A percentile compares a stretch with the other conserved stretches of the same genome.
Conservation (phyloP, 2,888 invertebrate species). For the Odontocerum albicorne region DNA sequence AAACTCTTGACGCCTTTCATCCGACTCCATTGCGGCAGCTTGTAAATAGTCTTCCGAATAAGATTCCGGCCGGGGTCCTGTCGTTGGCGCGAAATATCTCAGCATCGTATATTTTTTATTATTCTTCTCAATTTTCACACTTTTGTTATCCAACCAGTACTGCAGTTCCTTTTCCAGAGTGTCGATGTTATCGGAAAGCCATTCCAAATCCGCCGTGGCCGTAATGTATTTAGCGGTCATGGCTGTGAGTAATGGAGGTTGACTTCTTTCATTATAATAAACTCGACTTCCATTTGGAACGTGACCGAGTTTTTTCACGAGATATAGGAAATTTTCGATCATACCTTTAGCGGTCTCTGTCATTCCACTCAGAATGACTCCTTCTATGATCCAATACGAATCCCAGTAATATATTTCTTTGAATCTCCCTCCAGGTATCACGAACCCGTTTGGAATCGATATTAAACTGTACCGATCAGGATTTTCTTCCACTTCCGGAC, state of each 20-base stretch:
- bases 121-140: constrained; percentile 53
- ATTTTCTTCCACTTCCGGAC: constrained; percentile 55
- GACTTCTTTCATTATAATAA: constrained; percentile 73
- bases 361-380: constrained; percentile 78
- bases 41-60: constrained; percentile 65
- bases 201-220: constrained; percentile 63
- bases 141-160: constrained; percentile 65
- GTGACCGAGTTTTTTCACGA: constrained; percentile 68
- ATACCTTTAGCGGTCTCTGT: constrained; percentile 70
- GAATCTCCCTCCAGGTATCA: constrained; percentile 73
- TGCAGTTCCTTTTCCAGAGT: constrained; percentile 64
- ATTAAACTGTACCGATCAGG: constrained; percentile 66
- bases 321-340: constrained; percentile 72
- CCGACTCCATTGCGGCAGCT: constrained; percentile 52
- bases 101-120: constrained; percentile 57
- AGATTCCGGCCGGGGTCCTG: constrained; percentile 72
- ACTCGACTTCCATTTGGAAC: constrained; percentile 83
- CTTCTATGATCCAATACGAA: constrained; percentile 83
- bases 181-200: constrained; percentile 60
- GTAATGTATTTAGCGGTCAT: constrained; percentile 73
- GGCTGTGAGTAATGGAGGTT: constrained; percentile 69
- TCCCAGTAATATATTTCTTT: constrained; percentile 85
- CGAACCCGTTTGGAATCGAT: constrained; percentile 67
- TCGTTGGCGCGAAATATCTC: constrained; percentile 61
- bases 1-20: constrained; percentile 52